Percentiles rank a stretch among this genome's conserved stretches.
Conservation (phyloP, 1,140 invertebrate species). For the Lordiphosa collinella region DNA sequence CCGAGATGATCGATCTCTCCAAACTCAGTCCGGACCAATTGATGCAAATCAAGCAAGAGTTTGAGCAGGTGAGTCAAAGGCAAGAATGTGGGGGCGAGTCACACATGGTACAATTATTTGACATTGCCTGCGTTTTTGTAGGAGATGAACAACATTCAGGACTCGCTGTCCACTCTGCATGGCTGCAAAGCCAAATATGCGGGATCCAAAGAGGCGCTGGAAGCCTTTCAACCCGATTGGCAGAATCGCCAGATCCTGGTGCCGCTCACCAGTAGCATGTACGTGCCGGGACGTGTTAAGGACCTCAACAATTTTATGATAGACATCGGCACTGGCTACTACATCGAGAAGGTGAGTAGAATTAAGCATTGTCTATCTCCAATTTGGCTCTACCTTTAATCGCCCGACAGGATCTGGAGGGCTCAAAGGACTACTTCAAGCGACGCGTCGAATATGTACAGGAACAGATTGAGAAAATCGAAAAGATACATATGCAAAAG, state of each 20-base stretch:
- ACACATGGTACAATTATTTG: constrained; percentile 43
- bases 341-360: constrained; percentile 89
- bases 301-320: constrained; percentile 92
- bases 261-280: constrained; percentile 96
- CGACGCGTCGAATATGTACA: constrained; percentile 94
- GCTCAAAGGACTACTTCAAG: constrained; percentile 95
- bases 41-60: constrained; percentile 89
- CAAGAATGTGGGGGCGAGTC: constrained; percentile 13
- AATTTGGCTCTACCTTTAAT: constrained; percentile 11
- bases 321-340: constrained; percentile 97
- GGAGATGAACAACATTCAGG: constrained; percentile 93
- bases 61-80: constrained; percentile 86
- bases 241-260: constrained; percentile 92
- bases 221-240: constrained; percentile 87
- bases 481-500: constrained; percentile 91
- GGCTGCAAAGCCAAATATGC: constrained; percentile 94
- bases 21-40: constrained; percentile 90
- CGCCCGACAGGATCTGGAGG: constrained; percentile 84
- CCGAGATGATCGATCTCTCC: constrained; percentile 88
- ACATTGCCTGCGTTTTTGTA: constrained; percentile 58
- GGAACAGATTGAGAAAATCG: constrained; percentile 96
- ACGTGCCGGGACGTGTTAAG: constrained; percentile 92
- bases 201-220: constrained; percentile 91
- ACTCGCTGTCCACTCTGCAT: constrained; percentile 93
- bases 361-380: too few species aligned